phyloP scores from a whole-genome alignment of 2,888 invertebrate species.

The Junonia oenone region DNA sequence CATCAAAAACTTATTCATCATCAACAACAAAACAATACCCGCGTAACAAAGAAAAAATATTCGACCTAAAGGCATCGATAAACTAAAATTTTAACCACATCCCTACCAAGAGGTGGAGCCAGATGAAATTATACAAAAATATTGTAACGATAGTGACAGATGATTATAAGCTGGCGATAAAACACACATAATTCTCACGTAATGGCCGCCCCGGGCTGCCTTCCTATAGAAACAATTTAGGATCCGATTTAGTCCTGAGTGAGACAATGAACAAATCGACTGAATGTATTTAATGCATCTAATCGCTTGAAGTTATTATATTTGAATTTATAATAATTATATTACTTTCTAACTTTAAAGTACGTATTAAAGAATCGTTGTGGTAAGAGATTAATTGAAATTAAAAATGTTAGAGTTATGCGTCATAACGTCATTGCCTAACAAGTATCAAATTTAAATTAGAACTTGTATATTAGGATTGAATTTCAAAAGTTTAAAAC shows the following conservation, averaged over 20 bases:
- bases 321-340: not conserved
- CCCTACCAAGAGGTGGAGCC: constrained; percentile 47
- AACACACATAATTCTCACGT: constrained; percentile 77
- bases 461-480: too few relatives aligned
- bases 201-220: constrained; percentile 54
- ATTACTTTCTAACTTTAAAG: too few relatives aligned
- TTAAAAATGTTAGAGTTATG: too few relatives aligned
- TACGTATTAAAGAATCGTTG: too few relatives aligned
- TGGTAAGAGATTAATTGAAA: too few relatives aligned
- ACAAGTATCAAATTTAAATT: too few relatives aligned
- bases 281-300: too few relatives aligned
- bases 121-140: constrained; percentile 76
- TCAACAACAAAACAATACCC: not conserved
- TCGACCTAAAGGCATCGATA: constrained; percentile 1
- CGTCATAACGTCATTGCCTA: too few relatives aligned
- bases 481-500: too few relatives aligned
- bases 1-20: too few relatives aligned
- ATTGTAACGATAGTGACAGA: constrained; percentile 79
- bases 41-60: not conserved
- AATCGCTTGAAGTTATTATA: not conserved
- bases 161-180: constrained; percentile 79
- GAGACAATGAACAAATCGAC: too few relatives aligned
- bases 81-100: not conserved
- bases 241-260: constrained; percentile 43
- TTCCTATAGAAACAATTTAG: constrained; percentile 58